A percentile compares a stretch with the other conserved stretches of the same genome.
phyloP scores from a whole-genome alignment of 2,888 invertebrate species.

The Drosophila bunnanda region DNA sequence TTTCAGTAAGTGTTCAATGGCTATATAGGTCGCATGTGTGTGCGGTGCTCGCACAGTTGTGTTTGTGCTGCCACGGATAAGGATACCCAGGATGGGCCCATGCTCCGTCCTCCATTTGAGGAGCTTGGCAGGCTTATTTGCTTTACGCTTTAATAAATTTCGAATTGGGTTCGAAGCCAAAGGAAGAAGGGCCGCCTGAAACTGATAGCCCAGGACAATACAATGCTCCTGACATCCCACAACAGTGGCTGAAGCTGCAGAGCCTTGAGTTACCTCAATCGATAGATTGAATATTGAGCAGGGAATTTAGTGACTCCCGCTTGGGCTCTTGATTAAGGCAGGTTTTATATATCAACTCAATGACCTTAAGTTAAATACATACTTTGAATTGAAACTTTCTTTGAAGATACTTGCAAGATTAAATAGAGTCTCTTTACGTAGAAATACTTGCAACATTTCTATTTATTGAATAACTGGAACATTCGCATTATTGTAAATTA shows the following conservation, averaged over 20 bases:
- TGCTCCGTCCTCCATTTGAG: conserved; percentile 12
- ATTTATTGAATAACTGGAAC: not conserved
- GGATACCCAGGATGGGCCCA: conserved; percentile 13
- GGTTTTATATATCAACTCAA: not conserved
- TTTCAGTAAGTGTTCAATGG: conserved; percentile 65
- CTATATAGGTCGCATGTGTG: conserved; percentile 5
- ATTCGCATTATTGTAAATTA: not conserved
- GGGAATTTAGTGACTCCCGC: conserved; percentile 1
- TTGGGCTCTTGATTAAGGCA: not conserved
- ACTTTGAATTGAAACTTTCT: not conserved
- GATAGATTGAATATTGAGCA: conserved; percentile 14
- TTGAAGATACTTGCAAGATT: not conserved
- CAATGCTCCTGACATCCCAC: conserved; percentile 6
- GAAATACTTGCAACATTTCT: no score
- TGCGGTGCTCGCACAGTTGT: conserved; percentile 11
- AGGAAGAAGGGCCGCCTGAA: conserved; percentile 6
- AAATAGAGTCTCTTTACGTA: not conserved
- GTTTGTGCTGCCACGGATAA: conserved; percentile 11
- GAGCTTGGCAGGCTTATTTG: conserved; percentile 42
- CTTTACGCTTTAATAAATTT: conserved; percentile 50
- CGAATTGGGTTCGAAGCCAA: conserved; percentile 38
- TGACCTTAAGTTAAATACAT: not conserved
- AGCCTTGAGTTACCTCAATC: conserved; percentile 20
- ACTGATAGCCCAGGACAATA: conserved; percentile 33
- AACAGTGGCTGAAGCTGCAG: conserved; percentile 5